Base-by-base conservation (phyloP, 92 coral and sea anemone genomes). In the Porites evermanni region DNA sequence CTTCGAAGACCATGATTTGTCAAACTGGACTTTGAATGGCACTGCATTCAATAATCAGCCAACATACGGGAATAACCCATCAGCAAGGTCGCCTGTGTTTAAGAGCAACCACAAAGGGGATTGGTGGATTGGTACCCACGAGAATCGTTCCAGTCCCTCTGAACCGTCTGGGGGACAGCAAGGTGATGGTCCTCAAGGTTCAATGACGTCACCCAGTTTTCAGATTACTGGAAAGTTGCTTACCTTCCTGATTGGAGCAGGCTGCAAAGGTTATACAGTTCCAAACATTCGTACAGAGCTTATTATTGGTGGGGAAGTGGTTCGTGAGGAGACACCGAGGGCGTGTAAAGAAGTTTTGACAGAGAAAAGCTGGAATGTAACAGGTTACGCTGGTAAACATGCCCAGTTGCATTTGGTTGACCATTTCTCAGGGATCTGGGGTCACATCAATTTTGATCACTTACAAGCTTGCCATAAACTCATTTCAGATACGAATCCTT, bases 401-500 rank as follows among this genome's bases (percentile, higher is more conserved):
- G 92, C 89, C 17, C 86, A 75, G 53, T 24, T 91, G 18, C 79
- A 84, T 18, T 12, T 88, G 54, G 56, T 91, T 64, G 94, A 91
- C 26, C 6, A 13, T 12, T 12, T 18, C 8, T 47, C 81, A n/a
- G 71, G 59, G 2, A 3, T 2, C 38, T 91, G 94, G 92, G 89
- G 86, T n/a, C 85, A 83, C 24, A 88, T 91, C 2, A 91, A 87
- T 53, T 88, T 88, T 60, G 94, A 91, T 66, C 82, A 91, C 61
- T 50, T 67, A 88, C 4, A 75, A 54, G 50, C 10, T 38, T 38
- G 47, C 47, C 47, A 38, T 38, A 38, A 38, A 38, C 47, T 38
- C 47, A 38, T 38, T 38, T 38, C 47, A 38, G 47, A 38, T 38
- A 38, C 47, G 47, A 0, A 38, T 38, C 47, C 47, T 38, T 38